phyloP scores from a whole-genome alignment of 92 coral and sea anemone species.

The Actinostola sp. region DNA sequence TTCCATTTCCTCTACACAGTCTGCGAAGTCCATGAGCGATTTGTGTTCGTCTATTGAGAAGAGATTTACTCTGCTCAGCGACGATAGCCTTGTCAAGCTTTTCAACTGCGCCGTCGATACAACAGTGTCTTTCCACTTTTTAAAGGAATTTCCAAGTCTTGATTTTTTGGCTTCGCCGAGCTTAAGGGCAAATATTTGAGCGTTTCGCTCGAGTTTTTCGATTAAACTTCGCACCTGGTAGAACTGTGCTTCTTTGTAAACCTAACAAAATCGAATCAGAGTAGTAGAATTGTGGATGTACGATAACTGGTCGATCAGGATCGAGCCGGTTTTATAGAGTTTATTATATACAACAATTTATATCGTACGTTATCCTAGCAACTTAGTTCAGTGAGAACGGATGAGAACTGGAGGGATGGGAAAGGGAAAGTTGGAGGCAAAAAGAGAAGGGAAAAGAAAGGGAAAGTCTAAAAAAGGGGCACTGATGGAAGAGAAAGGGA shows the following conservation, averaged over 20 bases:
- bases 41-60: slow-evolving; percentile 75
- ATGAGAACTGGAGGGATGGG: too few relatives aligned
- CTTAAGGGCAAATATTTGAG: slow-evolving; percentile 82
- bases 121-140: slow-evolving; percentile 70
- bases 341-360: too few relatives aligned
- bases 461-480: too few relatives aligned
- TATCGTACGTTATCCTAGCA: too few relatives aligned
- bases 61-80: slow-evolving; percentile 67
- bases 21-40: slow-evolving; percentile 54
- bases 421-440: too few relatives aligned
- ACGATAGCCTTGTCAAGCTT: slow-evolving; percentile 70
- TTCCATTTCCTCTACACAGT: slow-evolving; percentile 80
- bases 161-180: slow-evolving; percentile 76
- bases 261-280: slow-evolving; percentile 42
- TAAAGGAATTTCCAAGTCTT: slow-evolving; percentile 77
- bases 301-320: too few relatives aligned
- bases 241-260: slow-evolving; percentile 90
- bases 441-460: neutral
- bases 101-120: slow-evolving; percentile 83
- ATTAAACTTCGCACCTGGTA: slow-evolving; percentile 80
- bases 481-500: too few relatives aligned
- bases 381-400: too few relatives aligned
- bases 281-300: too few relatives aligned
- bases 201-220: slow-evolving; percentile 79
- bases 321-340: too few relatives aligned